phyloP scores from a whole-genome alignment of 2,797 vertebrate genomes.

The Gymnoscopelus braueri region DNA sequence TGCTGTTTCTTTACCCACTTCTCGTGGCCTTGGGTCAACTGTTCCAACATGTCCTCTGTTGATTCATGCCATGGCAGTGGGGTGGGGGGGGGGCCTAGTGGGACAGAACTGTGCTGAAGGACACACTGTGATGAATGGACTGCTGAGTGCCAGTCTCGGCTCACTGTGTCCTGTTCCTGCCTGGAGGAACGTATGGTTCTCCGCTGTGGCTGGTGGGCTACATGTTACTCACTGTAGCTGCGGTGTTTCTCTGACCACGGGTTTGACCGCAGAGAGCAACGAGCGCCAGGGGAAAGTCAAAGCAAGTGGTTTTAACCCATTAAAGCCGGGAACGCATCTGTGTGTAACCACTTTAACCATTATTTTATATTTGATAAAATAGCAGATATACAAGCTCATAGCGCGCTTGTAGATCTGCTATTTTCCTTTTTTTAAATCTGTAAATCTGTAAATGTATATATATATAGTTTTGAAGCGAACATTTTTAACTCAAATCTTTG shows the following conservation, averaged over 20 bases:
- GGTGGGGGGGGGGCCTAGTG: constrained; percentile 27
- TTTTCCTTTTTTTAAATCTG: no score
- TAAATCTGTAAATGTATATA: no score
- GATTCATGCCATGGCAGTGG: constrained; percentile 58
- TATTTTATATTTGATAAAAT: no score
- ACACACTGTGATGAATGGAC: constrained; percentile 69
- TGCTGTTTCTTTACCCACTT: constrained; percentile 45
- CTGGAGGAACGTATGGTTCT: constrained; percentile 46
- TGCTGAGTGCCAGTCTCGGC: constrained; percentile 43
- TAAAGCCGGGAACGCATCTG: no score
- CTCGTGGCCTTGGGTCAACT: constrained; percentile 62
- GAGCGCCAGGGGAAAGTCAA: no score
- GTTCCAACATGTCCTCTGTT: constrained; percentile 69
- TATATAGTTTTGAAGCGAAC: no score
- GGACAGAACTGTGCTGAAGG: constrained; percentile 62
- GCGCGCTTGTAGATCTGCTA: no score
- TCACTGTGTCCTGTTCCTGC: constrained; percentile 53
- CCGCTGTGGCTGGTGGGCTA: constrained; percentile 18
- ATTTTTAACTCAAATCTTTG: no score
- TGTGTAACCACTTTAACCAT: no score
- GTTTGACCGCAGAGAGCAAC: constrained; percentile 10
- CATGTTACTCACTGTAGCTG: constrained; percentile 52
- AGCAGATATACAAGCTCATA: no score
- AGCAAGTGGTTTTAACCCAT: no score
- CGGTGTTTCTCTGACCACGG: constrained; percentile 28